Evolutionary conservation across 2,797 vertebrate species (phyloP), one percentile per base, ranked within the genome.

Genomic region (Rhinophrynus dorsalis): DNA sequence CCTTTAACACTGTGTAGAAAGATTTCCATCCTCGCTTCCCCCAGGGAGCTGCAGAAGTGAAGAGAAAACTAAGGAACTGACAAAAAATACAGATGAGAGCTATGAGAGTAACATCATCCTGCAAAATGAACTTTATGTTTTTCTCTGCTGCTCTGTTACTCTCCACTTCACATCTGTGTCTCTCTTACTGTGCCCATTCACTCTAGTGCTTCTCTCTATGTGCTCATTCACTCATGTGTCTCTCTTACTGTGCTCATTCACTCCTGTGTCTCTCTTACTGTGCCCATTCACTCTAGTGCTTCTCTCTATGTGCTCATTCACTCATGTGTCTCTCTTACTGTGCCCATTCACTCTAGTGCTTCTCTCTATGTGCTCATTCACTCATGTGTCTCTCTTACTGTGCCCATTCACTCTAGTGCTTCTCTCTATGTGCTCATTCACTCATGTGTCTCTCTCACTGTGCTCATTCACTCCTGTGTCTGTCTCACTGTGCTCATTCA

Each of bases 21-120:
- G 89, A 90, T 81, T 96, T 98, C 96, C 96, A 98, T 79, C 94
- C 79, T 18, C 96, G 86, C 64, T 94, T 95, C 10, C 96, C 96
- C 95, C 95, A 95, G 0, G 95, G 95, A 1, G 93, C 96, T 97
- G 81, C 12, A 38, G 66, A 63, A 51, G 24, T 0, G 10, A 45
- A 20, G n/a, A 32, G 2, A 11, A 3, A 15, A 10, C 40, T 20
- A 20, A 9, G 29, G n/a, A 26, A 3, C 6, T n/a, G n/a, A n/a
- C n/a, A n/a, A n/a, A n/a, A n/a, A n/a, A n/a, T n/a, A n/a, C n/a
- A n/a, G n/a, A n/a, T n/a, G n/a, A n/a, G n/a, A n/a, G n/a, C n/a
- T n/a, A n/a, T n/a, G n/a, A n/a, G n/a, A n/a, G n/a, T n/a, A n/a
- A n/a, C n/a, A n/a, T n/a, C n/a, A n/a, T n/a, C n/a, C 29, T 5